Percentiles rank a stretch among this genome's conserved stretches.
Evolutionary conservation across 2,888 invertebrate species (phyloP).

Genomic region (Lasioglossum leucozonium): DNA sequence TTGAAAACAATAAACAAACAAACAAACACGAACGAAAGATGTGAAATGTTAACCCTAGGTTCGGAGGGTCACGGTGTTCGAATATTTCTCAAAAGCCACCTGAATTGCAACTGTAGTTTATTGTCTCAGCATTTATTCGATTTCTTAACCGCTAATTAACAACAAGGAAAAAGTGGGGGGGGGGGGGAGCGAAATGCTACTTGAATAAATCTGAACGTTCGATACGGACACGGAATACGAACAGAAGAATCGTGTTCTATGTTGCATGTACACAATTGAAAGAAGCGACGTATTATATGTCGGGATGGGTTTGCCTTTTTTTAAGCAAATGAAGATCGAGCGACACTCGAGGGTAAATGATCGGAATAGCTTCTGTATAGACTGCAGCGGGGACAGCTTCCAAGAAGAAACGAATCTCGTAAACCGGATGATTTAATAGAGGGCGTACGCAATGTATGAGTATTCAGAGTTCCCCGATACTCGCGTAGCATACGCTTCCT

Average conservation of each 20-base stretch:
- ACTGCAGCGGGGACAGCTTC: constrained; percentile 2
- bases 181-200: background rate
- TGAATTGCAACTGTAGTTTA: background rate
- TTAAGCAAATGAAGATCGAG: background rate
- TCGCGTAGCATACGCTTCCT: constrained; percentile 71
- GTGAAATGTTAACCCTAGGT: background rate
- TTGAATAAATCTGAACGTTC: background rate
- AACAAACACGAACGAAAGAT: background rate
- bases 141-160: background rate
- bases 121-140: background rate
- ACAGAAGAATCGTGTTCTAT: background rate
- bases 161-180: background rate
- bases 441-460: constrained; percentile 80
- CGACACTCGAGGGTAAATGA: background rate
- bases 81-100: constrained; percentile 3
- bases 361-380: background rate
- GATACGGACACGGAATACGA: background rate
- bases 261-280: background rate
- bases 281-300: background rate
- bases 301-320: background rate
- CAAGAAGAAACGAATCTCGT: constrained; percentile 8
- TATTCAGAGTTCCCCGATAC: constrained; percentile 74
- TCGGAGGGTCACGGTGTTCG: background rate
- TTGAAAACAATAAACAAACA: background rate
- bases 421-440: constrained; percentile 68